Percentiles rank a stretch among this genome's conserved stretches.
These are phyloP conservation scores for Synaphobranchus kaupii DNA, from an alignment of 2,797 vertebrate genomes.

Conservation along the genomic window DNA sequence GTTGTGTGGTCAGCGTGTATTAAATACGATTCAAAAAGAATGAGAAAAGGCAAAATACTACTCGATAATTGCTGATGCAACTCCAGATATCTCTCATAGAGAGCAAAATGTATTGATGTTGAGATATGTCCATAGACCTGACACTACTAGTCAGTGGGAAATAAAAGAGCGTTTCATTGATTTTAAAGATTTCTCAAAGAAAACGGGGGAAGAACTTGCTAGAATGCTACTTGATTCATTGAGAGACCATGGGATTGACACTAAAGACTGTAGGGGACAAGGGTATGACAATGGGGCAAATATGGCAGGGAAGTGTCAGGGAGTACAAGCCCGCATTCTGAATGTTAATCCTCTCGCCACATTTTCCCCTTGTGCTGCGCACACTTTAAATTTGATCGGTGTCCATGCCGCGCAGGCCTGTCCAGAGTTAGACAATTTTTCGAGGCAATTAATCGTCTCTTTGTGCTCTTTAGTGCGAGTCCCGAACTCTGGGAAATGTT, in stretches of 20 bases:
- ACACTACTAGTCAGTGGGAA: background rate
- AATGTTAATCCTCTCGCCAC: conserved; percentile 32
- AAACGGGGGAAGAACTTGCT: conserved; percentile 36
- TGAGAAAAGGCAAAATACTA: conserved; percentile 40
- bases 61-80: conserved; percentile 37
- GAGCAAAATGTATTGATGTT: conserved; percentile 36
- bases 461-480: conserved; percentile 35
- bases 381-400: conserved; percentile 26
- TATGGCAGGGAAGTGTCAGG: conserved; percentile 39
- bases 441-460: background rate
- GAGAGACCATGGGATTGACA: conserved; percentile 21
- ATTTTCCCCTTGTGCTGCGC: conserved; percentile 35
- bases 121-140: conserved; percentile 20
- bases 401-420: conserved; percentile 17
- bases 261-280: conserved; percentile 36
- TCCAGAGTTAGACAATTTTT: conserved; percentile 3
- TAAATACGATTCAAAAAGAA: conserved; percentile 30
- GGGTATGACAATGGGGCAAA: conserved; percentile 38
- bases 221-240: conserved; percentile 22
- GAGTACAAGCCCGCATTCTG: conserved; percentile 33
- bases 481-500: conserved; percentile 40
- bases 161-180: conserved; percentile 28
- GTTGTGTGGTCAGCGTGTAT: conserved; percentile 39
- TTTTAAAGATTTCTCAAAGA: conserved; percentile 31
- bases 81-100: conserved; percentile 30